Conservation (phyloP, 2,113 vertebrate species). For the Cephalopterus ornatus region DNA sequence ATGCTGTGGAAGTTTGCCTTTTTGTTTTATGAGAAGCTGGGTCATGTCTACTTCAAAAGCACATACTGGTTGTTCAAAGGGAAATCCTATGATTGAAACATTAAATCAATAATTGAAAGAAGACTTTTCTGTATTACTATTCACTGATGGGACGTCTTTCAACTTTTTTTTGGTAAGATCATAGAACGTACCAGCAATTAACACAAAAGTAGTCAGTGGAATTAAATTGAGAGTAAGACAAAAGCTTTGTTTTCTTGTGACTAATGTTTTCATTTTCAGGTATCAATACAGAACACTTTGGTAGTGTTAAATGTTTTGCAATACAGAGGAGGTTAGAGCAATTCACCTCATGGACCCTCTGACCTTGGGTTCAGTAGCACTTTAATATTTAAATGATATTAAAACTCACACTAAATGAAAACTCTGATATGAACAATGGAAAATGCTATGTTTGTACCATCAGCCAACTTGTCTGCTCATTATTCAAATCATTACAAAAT, state of each 20-base stretch:
- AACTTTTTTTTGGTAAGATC: background rate
- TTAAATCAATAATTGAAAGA: background rate
- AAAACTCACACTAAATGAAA: background rate
- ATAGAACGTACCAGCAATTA: background rate
- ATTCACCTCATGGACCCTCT: background rate
- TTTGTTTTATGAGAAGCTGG: background rate
- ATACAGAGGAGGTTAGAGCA: background rate
- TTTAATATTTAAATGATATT: constrained; percentile 7
- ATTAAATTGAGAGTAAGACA: background rate
- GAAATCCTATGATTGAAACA: background rate
- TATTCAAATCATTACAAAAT: constrained; percentile 15
- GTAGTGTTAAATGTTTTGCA: background rate
- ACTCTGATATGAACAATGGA: background rate
- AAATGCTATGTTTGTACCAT: background rate
- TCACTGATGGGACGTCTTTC: background rate
- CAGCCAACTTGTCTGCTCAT: background rate
- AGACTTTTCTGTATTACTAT: background rate
- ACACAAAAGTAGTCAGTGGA: background rate
- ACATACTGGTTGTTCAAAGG: background rate
- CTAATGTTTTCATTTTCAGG: background rate
- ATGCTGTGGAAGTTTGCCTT: background rate
- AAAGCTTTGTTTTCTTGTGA: background rate
- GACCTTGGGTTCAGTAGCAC: background rate
- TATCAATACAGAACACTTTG: background rate
- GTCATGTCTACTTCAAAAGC: background rate